Conservation (phyloP, 2,888 invertebrate species). For the Lithosia quadra region DNA sequence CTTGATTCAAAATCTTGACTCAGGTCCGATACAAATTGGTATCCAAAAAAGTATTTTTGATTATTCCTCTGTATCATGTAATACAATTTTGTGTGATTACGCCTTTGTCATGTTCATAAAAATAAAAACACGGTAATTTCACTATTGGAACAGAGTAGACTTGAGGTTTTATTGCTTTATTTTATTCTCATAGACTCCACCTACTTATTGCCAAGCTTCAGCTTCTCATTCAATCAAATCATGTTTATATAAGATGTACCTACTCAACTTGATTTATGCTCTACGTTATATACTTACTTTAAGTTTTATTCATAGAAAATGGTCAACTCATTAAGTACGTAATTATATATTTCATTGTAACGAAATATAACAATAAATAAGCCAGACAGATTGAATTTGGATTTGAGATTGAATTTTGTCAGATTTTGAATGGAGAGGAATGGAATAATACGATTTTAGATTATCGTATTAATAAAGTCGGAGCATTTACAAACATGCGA, state of each 20-base stretch:
- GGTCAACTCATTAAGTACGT: background rate
- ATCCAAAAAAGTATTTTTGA: background rate
- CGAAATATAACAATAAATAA: slow-evolving; percentile 1
- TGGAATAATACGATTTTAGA: background rate
- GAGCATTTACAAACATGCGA: slow-evolving; percentile 12
- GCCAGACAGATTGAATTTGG: background rate
- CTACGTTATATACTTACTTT: too few relatives aligned
- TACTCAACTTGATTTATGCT: background rate
- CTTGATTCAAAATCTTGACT: too few relatives aligned
- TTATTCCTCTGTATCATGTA: too few relatives aligned
- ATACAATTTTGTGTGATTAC: too few relatives aligned
- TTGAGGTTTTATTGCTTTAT: too few relatives aligned
- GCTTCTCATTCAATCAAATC: too few relatives aligned
- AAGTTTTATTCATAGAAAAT: background rate
- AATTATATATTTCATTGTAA: slow-evolving; percentile 4
- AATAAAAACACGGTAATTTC: too few relatives aligned
- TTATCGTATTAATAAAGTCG: background rate
- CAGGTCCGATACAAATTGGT: background rate
- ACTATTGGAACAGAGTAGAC: too few relatives aligned
- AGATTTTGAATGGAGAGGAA: background rate
- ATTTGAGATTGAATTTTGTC: background rate
- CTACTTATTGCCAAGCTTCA: too few relatives aligned
- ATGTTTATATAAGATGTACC: background rate
- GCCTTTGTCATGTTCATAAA: too few relatives aligned
- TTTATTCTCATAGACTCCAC: too few relatives aligned